Evolutionary conservation across 1,140 invertebrate genomes (phyloP).

Genomic region (Harlomillsia oculata): DNA sequence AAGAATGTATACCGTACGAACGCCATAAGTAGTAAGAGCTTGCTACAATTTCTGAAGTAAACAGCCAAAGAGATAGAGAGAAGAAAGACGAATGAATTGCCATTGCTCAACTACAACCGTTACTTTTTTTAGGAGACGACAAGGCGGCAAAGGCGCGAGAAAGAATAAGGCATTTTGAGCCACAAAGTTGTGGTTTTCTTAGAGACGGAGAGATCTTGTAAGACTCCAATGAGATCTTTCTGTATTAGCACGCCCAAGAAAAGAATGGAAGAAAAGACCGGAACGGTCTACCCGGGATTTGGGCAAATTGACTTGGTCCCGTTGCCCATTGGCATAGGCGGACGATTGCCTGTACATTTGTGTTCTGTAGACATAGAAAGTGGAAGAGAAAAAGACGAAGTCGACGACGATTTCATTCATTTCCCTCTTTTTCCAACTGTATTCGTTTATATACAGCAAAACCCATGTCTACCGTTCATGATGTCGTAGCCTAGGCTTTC

Average conservation of each 20-base stretch:
- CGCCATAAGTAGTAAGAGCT: no score
- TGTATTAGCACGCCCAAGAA: no score
- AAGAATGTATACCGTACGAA: no score
- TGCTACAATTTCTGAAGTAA: no score
- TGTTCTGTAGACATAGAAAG: neutral
- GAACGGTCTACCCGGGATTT: slow-evolving; percentile 22
- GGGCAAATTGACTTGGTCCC: slow-evolving; percentile 16
- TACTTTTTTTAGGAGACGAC: no score
- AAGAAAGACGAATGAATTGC: no score
- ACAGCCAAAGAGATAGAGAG: no score
- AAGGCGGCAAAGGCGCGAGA: no score
- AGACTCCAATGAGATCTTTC: no score
- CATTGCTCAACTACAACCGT: no score
- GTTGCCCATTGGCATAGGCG: slow-evolving; percentile 1
- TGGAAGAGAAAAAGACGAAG: neutral
- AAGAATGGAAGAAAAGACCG: slow-evolving; percentile 21
- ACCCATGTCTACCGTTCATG: neutral
- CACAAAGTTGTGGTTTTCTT: slow-evolving; percentile 8
- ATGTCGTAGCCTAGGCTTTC: neutral
- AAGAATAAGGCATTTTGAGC: no score
- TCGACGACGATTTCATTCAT: no score
- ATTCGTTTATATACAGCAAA: neutral
- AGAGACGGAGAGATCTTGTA: neutral
- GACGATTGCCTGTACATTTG: neutral
- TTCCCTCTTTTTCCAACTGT: neutral